Conservation (phyloP, 2,888 invertebrate genomes). For the Xanthia togata region DNA sequence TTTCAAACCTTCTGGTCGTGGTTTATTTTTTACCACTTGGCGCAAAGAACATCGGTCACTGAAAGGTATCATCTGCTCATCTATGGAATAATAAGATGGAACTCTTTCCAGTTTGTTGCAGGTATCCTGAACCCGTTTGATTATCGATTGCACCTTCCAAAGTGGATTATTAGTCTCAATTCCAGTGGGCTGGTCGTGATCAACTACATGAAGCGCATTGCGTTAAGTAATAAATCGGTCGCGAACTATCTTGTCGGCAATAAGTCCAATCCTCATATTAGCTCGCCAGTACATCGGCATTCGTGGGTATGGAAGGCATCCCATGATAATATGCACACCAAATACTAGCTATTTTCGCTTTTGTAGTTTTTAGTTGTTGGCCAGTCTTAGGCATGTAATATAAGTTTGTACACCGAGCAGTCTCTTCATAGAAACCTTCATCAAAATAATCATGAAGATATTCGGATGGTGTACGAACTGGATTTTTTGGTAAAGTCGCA, state of each 20-base stretch:
- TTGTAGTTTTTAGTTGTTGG: constrained; percentile 25
- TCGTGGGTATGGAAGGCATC: constrained; percentile 34
- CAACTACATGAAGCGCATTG: constrained; percentile 1
- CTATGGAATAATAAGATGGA: no score
- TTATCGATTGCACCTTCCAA: neutral
- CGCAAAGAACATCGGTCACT: no score
- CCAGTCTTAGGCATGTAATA: constrained; percentile 35
- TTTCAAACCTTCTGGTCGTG: no score
- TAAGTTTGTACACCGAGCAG: constrained; percentile 35
- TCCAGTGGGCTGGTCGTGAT: constrained; percentile 6
- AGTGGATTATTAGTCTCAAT: constrained; percentile 17
- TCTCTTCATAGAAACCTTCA: constrained; percentile 29
- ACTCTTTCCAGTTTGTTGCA: no score
- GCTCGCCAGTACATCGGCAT: neutral
- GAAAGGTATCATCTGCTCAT: no score
- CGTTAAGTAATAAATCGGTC: constrained; percentile 1
- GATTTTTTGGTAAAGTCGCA: constrained; percentile 3
- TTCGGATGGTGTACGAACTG: constrained; percentile 22
- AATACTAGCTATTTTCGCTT: constrained; percentile 33
- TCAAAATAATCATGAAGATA: constrained; percentile 27
- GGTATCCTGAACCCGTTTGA: no score
- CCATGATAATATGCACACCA: constrained; percentile 31
- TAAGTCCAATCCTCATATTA: constrained; percentile 13
- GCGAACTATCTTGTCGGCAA: neutral
- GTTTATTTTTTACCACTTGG: no score